Evolutionary conservation across 2,888 invertebrate species (phyloP), one percentile per base, ranked within the genome.

Genomic region (Hemithea aestivaria): DNA sequence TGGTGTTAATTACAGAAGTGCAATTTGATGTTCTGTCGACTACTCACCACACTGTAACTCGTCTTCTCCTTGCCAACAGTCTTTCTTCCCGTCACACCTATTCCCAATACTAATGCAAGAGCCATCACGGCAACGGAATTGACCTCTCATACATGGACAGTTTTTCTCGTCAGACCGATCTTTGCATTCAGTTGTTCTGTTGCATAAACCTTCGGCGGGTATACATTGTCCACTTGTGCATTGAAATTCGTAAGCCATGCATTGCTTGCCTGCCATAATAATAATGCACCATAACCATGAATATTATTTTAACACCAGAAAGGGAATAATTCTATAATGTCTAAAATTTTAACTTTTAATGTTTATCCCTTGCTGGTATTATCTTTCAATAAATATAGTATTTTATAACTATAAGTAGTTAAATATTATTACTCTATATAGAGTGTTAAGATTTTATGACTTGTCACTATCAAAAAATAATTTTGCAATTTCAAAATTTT

Each of bases 151-250:
- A 65, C 85, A 84, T 40, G 77, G 69, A 51, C 87, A 87, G 50
- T 67, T 65, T 30, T 34, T 50, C 62, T 87, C 87, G 41, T 85
- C 87, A 5, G 89, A 87, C 20, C 69, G 73, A 61, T 92, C 89
- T 39, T 62, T 50, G 63, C 90, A 90, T 56, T 90, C 89, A 40
- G 40, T 51, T 10, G 74, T 78, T 32, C 85, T 81, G 64, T 92
- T 89, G 73, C 90, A 90, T 44, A 79, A 58, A 35, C 82, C 75
- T 29, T 83, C 82, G 22, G 78, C 73, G 49, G 79, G 75, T 52
- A 91, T 87, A 79, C 91, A 92, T 62, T 88, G 79, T 67, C 91
- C 91, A 65, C 85, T 89, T 64, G 87, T 77, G 82, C 93, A 93
- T 62, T 89, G 87, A 89, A 90, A 92, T 66, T 84, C 66, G 80